These are phyloP conservation scores for Lycaon pictus DNA, from an alignment of 2,113 vertebrate species.

Conservation along the genomic window DNA sequence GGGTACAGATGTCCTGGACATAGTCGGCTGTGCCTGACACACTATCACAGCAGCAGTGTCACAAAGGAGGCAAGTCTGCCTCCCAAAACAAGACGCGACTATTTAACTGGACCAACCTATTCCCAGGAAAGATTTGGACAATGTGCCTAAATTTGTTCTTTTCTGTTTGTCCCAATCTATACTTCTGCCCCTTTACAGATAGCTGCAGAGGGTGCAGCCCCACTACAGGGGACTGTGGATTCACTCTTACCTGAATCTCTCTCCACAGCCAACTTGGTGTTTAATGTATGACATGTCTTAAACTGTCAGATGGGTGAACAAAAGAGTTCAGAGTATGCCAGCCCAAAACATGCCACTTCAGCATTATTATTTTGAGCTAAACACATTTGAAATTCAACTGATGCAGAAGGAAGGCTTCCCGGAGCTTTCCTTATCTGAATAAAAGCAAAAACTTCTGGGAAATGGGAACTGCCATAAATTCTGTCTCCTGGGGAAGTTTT, in stretches of 20 bases:
- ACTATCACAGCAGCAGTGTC: background rate
- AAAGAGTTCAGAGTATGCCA: background rate
- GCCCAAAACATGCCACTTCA: background rate
- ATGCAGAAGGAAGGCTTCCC: background rate
- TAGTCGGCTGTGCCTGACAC: background rate
- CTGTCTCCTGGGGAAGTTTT: background rate
- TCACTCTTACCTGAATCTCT: background rate
- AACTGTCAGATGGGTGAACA: background rate
- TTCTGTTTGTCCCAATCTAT: background rate
- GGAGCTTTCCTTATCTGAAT: background rate
- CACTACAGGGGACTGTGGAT: no score
- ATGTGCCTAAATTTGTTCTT: background rate
- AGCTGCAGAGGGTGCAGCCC: no score
- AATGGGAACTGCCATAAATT: background rate
- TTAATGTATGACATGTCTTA: background rate
- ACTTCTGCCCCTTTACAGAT: background rate
- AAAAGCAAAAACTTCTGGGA: background rate
- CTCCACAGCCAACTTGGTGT: background rate
- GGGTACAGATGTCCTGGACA: accelerated
- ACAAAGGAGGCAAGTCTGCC: background rate
- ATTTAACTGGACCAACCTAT: no score
- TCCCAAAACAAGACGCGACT: background rate
- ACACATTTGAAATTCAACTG: background rate
- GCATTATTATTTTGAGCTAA: background rate
- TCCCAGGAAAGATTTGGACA: no score